Percentiles rank a stretch among this genome's conserved stretches.
These are phyloP conservation scores for Eristalinus sepulchralis DNA, from an alignment of 2,888 invertebrate species.

Conservation along the genomic window DNA sequence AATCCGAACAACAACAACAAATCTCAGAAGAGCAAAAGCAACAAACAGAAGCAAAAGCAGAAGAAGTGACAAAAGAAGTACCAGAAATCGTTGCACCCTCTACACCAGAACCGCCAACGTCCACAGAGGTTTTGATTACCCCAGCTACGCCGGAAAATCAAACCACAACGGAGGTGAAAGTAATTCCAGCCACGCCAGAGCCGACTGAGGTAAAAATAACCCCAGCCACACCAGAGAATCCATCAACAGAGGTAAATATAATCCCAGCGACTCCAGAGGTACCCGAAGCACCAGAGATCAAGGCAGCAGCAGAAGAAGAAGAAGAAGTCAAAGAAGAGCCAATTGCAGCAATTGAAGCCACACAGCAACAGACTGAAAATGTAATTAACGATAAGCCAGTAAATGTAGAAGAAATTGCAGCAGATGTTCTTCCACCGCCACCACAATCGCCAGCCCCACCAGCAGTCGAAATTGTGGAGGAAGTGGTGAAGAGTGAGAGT, in stretches of 20 bases:
- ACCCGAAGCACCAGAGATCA: slow-evolving; percentile 47
- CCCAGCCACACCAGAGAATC: slow-evolving; percentile 63
- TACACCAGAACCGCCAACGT: slow-evolving; percentile 36
- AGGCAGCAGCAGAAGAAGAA: slow-evolving; percentile 27
- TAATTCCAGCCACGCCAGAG: slow-evolving; percentile 65
- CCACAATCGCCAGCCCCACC: slow-evolving; percentile 10
- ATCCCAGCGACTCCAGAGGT: slow-evolving; percentile 57
- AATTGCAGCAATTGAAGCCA: slow-evolving; percentile 11
- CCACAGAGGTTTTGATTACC: slow-evolving; percentile 22
- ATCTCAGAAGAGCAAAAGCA: slow-evolving; percentile 40
- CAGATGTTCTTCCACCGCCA: slow-evolving; percentile 30
- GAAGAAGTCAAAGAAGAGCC: slow-evolving; percentile 36
- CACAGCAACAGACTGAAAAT: slow-evolving; percentile 42
- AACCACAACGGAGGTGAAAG: slow-evolving; percentile 58
- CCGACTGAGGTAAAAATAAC: slow-evolving; percentile 59
- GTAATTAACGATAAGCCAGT: slow-evolving; percentile 3
- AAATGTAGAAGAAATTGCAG: slow-evolving; percentile 1
- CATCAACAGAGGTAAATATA: slow-evolving; percentile 56
- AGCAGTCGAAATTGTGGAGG: slow-evolving; percentile 8
- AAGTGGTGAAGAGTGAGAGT: slow-evolving; percentile 43
- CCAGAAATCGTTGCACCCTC: slow-evolving; percentile 48
- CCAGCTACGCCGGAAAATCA: slow-evolving; percentile 52
- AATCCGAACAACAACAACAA: not conserved
- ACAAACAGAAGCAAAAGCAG: slow-evolving; percentile 4
- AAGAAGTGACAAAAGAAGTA: slow-evolving; percentile 23